phyloP scores from a whole-genome alignment of 2,113 vertebrate genomes.

The Muscicapa adusta region DNA sequence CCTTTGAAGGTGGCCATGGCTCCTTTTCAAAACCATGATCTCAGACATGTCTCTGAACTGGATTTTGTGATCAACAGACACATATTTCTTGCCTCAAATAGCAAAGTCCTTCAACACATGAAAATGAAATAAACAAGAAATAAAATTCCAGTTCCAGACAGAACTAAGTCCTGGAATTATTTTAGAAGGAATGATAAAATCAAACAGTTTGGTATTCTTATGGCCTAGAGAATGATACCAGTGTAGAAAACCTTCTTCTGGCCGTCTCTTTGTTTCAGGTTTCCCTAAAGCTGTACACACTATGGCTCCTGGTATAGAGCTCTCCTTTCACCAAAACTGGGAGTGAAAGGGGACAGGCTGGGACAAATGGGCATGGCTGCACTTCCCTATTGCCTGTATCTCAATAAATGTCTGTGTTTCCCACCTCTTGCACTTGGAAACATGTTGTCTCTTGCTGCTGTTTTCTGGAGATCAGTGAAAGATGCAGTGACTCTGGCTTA shows the following conservation, averaged over 20 bases:
- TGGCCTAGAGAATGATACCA: background rate
- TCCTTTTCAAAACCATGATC: constrained; percentile 11
- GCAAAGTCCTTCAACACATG: constrained; percentile 18
- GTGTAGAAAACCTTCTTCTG: background rate
- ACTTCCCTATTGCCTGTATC: background rate
- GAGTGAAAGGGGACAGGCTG: background rate
- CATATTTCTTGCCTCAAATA: background rate
- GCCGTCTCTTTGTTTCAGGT: background rate
- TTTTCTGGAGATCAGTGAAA: background rate
- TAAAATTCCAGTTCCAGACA: background rate
- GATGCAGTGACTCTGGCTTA: background rate
- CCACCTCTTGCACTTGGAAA: background rate
- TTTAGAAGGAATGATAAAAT: background rate
- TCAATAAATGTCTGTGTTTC: background rate
- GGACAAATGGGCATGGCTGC: background rate
- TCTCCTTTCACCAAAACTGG: background rate
- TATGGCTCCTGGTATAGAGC: background rate
- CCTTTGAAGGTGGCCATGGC: background rate
- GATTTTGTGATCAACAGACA: constrained; percentile 19
- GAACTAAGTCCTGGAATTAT: background rate
- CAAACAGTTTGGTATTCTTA: background rate
- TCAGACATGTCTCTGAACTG: constrained; percentile 10
- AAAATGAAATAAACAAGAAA: constrained; percentile 15
- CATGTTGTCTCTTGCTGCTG: background rate
- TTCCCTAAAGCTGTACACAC: background rate